Evolutionary conservation across 2,797 vertebrate species (phyloP).

Genomic region (Takifugu ocellatus): DNA sequence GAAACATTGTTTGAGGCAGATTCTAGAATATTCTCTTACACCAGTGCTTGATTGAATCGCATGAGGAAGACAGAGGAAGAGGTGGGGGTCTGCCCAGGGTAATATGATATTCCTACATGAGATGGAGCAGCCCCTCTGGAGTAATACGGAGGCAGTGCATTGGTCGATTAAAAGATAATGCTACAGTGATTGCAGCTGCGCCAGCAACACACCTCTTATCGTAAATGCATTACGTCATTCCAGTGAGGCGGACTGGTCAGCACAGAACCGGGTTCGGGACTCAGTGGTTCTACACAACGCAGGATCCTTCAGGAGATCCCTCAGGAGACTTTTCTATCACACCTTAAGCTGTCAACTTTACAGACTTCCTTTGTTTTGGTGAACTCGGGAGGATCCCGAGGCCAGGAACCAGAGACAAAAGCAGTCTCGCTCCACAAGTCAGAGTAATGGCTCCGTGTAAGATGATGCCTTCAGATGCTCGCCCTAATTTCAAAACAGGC

Average conservation of each 20-base stretch:
- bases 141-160: constrained; percentile 34
- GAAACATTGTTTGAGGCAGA: constrained; percentile 26
- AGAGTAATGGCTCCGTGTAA: constrained; percentile 55
- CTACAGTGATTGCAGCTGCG: constrained; percentile 32
- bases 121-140: constrained; percentile 35
- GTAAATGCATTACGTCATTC: constrained; percentile 40
- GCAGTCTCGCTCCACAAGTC: constrained; percentile 54
- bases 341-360: constrained; percentile 9
- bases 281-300: constrained; percentile 20
- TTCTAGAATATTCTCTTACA: constrained; percentile 50
- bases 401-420: constrained; percentile 48
- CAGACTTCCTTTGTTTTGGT: constrained; percentile 1
- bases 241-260: constrained; percentile 21
- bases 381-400: constrained; percentile 32
- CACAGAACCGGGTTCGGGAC: constrained; percentile 21
- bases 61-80: constrained; percentile 25
- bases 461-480: constrained; percentile 46
- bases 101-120: constrained; percentile 57
- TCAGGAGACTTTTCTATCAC: constrained; percentile 17
- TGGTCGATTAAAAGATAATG: constrained; percentile 46
- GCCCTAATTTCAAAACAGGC: constrained; percentile 31
- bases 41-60: constrained; percentile 59
- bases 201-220: constrained; percentile 31
- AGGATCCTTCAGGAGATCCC: constrained; percentile 15
- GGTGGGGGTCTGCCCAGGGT: constrained; percentile 54